Percentiles rank a stretch among this genome's conserved stretches.
phyloP scores from a whole-genome alignment of 2,113 vertebrate genomes.

The Anarhynchus alexandrinus region DNA sequence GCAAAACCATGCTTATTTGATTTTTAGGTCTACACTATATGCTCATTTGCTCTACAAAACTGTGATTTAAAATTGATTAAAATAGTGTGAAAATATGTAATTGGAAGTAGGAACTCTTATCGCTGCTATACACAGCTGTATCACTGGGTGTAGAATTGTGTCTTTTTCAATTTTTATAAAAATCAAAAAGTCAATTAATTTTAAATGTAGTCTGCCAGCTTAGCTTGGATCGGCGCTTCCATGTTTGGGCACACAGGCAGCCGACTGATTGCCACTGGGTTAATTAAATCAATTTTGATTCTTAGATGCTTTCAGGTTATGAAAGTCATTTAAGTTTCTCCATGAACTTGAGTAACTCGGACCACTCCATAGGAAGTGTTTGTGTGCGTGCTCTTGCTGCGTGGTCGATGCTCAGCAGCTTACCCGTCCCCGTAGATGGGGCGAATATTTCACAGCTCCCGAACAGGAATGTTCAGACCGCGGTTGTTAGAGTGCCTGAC shows the following conservation, averaged over 20 bases:
- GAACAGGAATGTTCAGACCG: neutral
- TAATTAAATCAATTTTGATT: neutral
- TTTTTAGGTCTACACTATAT: neutral
- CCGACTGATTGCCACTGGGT: neutral
- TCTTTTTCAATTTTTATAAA: neutral
- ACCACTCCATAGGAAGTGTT: accelerated
- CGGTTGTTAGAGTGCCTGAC: neutral
- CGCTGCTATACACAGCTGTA: neutral
- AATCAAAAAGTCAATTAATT: neutral
- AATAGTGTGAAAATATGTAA: neutral
- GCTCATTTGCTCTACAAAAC: neutral
- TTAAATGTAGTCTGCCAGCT: neutral
- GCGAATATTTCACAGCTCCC: neutral
- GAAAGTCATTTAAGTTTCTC: neutral
- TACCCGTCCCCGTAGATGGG: neutral
- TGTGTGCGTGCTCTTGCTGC: neutral
- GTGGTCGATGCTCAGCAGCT: neutral
- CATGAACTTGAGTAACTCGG: accelerated
- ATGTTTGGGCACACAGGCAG: neutral
- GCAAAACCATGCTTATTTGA: neutral
- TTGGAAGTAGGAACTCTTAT: neutral
- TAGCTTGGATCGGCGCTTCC: neutral
- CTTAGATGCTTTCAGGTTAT: neutral
- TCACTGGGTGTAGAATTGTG: neutral
- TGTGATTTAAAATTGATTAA: slow-evolving; percentile 3